Conservation (phyloP, 1,140 invertebrate species). For the Anastrepha obliqua region DNA sequence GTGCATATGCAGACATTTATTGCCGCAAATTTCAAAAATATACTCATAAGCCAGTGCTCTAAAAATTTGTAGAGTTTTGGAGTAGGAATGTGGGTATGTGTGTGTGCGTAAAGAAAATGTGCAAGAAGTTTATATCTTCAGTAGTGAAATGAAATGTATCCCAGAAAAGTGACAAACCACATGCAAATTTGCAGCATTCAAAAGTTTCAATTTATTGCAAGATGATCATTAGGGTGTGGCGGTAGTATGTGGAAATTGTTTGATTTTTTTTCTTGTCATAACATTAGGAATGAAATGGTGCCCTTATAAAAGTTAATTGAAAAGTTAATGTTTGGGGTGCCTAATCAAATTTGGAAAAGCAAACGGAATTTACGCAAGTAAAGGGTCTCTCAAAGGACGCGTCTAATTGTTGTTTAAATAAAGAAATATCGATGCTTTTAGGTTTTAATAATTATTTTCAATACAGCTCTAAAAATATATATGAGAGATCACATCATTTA, state of each 20-base stretch:
- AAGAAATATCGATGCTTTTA: no score
- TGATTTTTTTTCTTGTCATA: no score
- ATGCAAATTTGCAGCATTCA: background rate
- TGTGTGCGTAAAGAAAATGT: background rate
- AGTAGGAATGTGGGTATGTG: background rate
- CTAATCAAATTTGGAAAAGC: no score
- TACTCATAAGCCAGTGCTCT: background rate
- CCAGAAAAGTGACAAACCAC: background rate
- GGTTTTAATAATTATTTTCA: no score
- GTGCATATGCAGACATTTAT: conserved; percentile 17
- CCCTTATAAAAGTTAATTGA: no score
- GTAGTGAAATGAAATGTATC: background rate
- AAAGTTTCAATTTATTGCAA: background rate
- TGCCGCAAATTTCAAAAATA: background rate
- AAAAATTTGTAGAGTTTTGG: background rate
- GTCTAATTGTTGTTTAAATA: no score
- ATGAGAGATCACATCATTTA: no score
- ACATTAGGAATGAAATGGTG: no score
- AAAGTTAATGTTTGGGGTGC: no score
- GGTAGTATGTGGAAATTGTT: background rate
- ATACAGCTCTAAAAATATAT: no score
- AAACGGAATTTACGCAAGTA: no score
- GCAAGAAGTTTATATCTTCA: background rate
- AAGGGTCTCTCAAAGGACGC: no score
- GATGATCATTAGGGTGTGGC: background rate